Evolutionary conservation across 1,140 invertebrate species (phyloP).

Genomic region (Drosophila pectinifera): DNA sequence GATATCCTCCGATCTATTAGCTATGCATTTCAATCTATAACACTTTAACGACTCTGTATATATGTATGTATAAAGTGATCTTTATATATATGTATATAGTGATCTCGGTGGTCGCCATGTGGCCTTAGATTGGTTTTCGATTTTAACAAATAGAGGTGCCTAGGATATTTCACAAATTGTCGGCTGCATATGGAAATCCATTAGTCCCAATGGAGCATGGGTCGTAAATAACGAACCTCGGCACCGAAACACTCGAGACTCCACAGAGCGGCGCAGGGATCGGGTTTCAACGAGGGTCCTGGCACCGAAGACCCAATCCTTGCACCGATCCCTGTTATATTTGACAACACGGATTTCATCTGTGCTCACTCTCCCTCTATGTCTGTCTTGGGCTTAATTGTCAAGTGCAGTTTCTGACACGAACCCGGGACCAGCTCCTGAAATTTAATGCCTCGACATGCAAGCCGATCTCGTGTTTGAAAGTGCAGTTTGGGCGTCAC

Average conservation of each 20-base stretch:
- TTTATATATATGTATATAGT: background rate
- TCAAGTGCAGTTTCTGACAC: constrained; percentile 71
- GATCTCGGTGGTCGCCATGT: constrained; percentile 28
- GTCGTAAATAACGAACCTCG: constrained; percentile 42
- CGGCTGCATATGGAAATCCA: constrained; percentile 47
- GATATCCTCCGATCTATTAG: too few relatives aligned
- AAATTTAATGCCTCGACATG: constrained; percentile 60
- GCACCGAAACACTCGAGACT: constrained; percentile 51
- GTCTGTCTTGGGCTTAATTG: constrained; percentile 61
- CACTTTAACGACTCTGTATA: too few relatives aligned
- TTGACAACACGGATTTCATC: constrained; percentile 60
- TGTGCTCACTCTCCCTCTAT: constrained; percentile 5
- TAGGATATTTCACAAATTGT: constrained; percentile 48
- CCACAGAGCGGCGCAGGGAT: constrained; percentile 43
- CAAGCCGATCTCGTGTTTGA: constrained; percentile 53
- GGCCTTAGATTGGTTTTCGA: constrained; percentile 36
- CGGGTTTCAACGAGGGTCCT: constrained; percentile 54
- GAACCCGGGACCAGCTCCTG: constrained; percentile 36
- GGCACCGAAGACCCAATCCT: constrained; percentile 19
- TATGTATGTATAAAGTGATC: too few relatives aligned
- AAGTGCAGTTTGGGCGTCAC: constrained; percentile 37
- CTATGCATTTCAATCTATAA: too few relatives aligned
- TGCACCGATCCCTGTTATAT: constrained; percentile 69
- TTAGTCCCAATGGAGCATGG: constrained; percentile 49
- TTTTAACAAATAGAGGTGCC: constrained; percentile 50